These are phyloP conservation scores for Melanotaenia boesemani DNA, from an alignment of 2,797 vertebrate species.

Conservation along the genomic window DNA sequence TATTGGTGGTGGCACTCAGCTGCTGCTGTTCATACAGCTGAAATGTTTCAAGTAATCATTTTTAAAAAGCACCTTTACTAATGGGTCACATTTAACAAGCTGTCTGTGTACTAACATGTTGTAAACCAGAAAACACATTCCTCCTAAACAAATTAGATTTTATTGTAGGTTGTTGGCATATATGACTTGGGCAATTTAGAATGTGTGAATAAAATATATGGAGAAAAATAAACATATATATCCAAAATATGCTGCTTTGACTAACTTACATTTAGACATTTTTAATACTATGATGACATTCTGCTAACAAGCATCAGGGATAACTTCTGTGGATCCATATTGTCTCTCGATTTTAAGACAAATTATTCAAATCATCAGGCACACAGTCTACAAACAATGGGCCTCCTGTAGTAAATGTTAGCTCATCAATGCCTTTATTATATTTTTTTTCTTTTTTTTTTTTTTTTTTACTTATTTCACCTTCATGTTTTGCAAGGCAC, in stretches of 20 bases:
- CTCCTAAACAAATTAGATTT: conserved; percentile 39
- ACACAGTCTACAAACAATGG: conserved; percentile 8
- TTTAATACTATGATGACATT: conserved; percentile 37
- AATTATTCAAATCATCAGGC: conserved; percentile 30
- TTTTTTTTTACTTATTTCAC: conserved; percentile 45
- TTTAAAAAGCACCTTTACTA: conserved; percentile 50
- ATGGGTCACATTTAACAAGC: conserved; percentile 48
- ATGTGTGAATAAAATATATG: conserved; percentile 53
- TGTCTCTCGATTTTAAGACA: conserved; percentile 5
- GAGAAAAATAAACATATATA: conserved; percentile 22
- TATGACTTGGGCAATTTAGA: conserved; percentile 40
- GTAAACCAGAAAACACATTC: conserved; percentile 32
- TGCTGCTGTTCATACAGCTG: conserved; percentile 60
- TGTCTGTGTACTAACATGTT: conserved; percentile 51
- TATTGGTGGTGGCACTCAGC: conserved; percentile 70
- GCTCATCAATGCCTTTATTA: conserved; percentile 49
- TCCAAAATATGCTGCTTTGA: conserved; percentile 63
- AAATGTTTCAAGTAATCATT: conserved; percentile 58
- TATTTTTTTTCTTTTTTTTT: not conserved
- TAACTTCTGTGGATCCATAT: conserved; percentile 38
- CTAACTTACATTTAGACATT: conserved; percentile 46
- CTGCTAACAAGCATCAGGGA: conserved; percentile 52
- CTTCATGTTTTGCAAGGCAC: conserved; percentile 38
- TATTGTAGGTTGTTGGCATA: conserved; percentile 24
- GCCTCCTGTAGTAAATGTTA: conserved; percentile 28